These are phyloP conservation scores for Cochlearius cochlearius DNA, from an alignment of 2,113 vertebrate genomes.

Conservation along the genomic window DNA sequence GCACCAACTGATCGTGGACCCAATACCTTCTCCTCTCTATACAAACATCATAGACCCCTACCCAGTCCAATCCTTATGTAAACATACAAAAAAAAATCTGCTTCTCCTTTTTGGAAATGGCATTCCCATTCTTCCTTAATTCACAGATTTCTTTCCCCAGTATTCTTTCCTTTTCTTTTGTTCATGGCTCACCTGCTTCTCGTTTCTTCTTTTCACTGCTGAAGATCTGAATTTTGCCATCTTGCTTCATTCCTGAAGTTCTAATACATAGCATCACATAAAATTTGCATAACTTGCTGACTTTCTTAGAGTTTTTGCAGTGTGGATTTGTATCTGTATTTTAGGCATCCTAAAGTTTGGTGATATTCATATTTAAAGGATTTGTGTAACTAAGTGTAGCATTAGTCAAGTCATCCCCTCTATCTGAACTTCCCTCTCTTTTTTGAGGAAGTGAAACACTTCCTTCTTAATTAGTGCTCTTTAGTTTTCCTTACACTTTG, in stretches of 20 bases:
- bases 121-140: not conserved
- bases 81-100: not conserved
- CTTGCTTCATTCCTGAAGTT: not conserved
- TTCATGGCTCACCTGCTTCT: not conserved
- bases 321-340: not conserved
- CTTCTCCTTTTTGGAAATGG: not conserved
- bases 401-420: not conserved
- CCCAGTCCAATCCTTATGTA: not conserved
- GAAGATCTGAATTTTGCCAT: not conserved
- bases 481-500: not conserved
- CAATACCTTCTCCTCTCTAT: not conserved
- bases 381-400: not conserved
- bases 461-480: not conserved
- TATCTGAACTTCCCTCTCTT: not conserved
- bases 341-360: not conserved
- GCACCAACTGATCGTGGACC: accelerated
- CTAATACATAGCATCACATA: not conserved
- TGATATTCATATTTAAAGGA: not conserved
- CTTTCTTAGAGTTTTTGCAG: not conserved
- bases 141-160: not conserved
- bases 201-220: not conserved
- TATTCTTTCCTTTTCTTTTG: not conserved
- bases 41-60: not conserved
- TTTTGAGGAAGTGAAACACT: not conserved
- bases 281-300: not conserved